Percentiles rank a stretch among this genome's conserved stretches.
phyloP scores from a whole-genome alignment of 2,888 invertebrate species.

The Scaptomyza cyrtandrae region DNA sequence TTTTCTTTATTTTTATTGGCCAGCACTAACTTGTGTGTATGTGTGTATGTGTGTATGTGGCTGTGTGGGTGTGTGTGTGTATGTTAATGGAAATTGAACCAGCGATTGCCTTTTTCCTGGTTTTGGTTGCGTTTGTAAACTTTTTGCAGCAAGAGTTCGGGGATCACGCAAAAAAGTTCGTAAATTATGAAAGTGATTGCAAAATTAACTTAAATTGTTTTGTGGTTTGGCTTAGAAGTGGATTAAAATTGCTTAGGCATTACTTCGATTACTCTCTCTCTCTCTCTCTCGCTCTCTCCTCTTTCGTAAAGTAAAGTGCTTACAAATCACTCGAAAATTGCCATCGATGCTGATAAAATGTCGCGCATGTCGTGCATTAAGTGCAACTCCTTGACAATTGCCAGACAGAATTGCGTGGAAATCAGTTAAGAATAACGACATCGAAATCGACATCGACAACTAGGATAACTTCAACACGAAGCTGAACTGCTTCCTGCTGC shows the following conservation, averaged over 20 bases:
- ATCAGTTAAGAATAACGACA: slow-evolving; percentile 63
- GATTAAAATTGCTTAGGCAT: slow-evolving; percentile 47
- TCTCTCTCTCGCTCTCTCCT: no score
- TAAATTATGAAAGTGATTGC: slow-evolving; percentile 61
- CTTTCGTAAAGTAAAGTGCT: slow-evolving; percentile 53
- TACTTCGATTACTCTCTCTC: slow-evolving; percentile 28
- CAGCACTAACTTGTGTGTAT: slow-evolving; percentile 32
- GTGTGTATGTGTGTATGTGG: slow-evolving; percentile 15
- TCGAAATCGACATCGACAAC: slow-evolving; percentile 24
- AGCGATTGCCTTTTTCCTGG: slow-evolving; percentile 32
- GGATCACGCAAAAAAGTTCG: slow-evolving; percentile 23
- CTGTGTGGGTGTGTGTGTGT: slow-evolving; percentile 16
- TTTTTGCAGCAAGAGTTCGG: slow-evolving; percentile 28
- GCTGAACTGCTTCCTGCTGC: slow-evolving; percentile 1
- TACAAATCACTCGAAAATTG: slow-evolving; percentile 77
- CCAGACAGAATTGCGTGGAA: slow-evolving; percentile 34
- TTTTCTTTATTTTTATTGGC: slow-evolving; percentile 75
- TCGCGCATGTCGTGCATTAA: slow-evolving; percentile 66
- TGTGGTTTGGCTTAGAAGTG: slow-evolving; percentile 42
- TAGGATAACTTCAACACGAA: slow-evolving; percentile 42
- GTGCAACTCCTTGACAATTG: slow-evolving; percentile 49
- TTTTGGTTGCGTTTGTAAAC: slow-evolving; percentile 28
- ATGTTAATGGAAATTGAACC: slow-evolving; percentile 77
- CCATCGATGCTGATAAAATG: slow-evolving; percentile 59
- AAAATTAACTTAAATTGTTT: slow-evolving; percentile 73